Conservation (phyloP, 2,797 vertebrate genomes). For the Artibeus jamaicensis region DNA sequence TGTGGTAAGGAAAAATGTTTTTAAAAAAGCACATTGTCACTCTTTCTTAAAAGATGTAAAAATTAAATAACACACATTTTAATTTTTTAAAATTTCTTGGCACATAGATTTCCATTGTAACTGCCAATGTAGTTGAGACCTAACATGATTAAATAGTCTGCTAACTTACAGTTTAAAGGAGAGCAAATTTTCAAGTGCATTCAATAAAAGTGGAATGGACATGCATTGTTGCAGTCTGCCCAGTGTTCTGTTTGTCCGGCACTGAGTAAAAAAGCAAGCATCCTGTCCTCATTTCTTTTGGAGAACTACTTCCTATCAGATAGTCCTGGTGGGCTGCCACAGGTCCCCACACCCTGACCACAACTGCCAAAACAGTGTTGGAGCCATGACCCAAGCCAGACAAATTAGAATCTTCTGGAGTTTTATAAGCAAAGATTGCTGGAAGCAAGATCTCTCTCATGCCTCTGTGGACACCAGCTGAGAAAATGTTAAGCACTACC, state of each 20-base stretch:
- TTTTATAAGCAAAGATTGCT: neutral
- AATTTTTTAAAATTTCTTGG: conserved; percentile 4
- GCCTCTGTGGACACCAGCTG: neutral
- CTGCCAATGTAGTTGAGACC: neutral
- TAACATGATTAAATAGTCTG: neutral
- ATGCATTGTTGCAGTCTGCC: neutral
- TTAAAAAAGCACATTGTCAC: neutral
- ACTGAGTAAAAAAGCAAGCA: neutral
- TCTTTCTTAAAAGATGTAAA: neutral
- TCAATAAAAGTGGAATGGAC: neutral
- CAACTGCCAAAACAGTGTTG: neutral
- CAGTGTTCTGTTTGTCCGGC: neutral
- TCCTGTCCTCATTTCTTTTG: neutral
- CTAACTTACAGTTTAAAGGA: neutral
- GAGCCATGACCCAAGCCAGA: neutral
- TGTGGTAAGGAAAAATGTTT: neutral
- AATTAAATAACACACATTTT: neutral
- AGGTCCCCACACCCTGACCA: neutral
- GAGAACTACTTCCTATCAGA: neutral
- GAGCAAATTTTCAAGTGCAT: neutral
- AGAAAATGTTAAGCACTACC: neutral
- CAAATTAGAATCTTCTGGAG: neutral
- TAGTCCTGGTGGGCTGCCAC: neutral
- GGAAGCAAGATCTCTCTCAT: neutral
- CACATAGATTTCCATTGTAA: neutral